Base-by-base conservation (phyloP, 2,888 invertebrate genomes). In the Noctua janthe region DNA sequence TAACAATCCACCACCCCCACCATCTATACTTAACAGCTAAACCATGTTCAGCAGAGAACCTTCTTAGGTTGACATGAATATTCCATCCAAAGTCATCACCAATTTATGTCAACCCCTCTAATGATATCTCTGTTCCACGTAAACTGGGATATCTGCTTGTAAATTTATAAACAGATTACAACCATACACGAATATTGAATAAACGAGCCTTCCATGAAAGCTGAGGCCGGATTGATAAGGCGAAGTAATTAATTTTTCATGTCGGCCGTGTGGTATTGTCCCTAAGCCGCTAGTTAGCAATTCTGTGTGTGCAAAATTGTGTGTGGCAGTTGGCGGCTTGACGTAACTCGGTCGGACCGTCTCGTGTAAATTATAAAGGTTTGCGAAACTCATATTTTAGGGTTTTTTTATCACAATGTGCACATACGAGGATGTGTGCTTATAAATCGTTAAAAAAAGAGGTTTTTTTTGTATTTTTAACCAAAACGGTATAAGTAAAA, bases 231-330 rank as follows among this genome's bases (percentile, higher is more conserved):
- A 88, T 88, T 86, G 82, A 89, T 89, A 86, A 87, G 76, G 85
- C 82, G n/a, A 47, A 77, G 81, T 83, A 85, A 89, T 89, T 85
- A 89, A 89, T 90, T 84, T 89, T 89, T 88, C 87, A 89, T 83
- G 73, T 59, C 71, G 69, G 49, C 69, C 64, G 56, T 83, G 62
- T 79, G 77, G 85, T 84, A 82, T 87, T 89, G 88, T 88, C 70
- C 79, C 83, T 74, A 83, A 86, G 76, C 72, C 69, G 69, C 76
- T 88, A 83, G 70, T 89, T 89, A 90, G 78, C 56, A n/a, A 89
- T 89, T 89, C 90, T 85, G 85, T 88, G 72, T 87, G 90, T 84
- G 71, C 83, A 85, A 88, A 87, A 88, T 82, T 85, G 74, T 78
- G 85, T 75, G 77, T 84, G 71, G 62, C 79, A 86, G 80, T 77